Evolutionary conservation across 2,888 invertebrate species (phyloP), one percentile per base, ranked within the genome.

Genomic region (Chironomus riparius): DNA sequence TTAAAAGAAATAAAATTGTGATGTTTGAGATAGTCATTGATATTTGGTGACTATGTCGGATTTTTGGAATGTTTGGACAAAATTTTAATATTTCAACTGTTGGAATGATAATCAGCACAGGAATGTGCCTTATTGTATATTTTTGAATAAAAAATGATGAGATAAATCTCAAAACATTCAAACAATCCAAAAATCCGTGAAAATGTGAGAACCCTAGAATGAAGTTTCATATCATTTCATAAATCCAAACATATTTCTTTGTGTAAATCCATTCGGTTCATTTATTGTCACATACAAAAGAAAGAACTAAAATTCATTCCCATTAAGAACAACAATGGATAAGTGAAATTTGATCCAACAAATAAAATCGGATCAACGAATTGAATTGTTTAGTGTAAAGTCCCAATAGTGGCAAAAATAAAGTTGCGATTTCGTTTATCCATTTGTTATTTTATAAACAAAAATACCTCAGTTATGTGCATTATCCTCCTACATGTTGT

Each of bases 221-320:
- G 10, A 38, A 38, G 10, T 38, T 7, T 38, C 15, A 15, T 15
- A 56, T 56, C 56, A 56, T 18, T 15, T 56, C 56, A 56, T 56
- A 56, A 56, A 56, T 6, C 7, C 6, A 4, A 56, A 18, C 38
- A 38, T 38, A 38, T 62, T 6, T 15, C 13, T 68, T 21, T 28
- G 7, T 48, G 15, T 62, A 76, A 28, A 62, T 70, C 18, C 22
- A 22, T 56, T 76, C 12, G 2, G 15, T 48, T 47, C 28, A 69
- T 68, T 47, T 73, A 68, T 21, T n/a, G 10, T 72, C 48, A 47
- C 21, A 48, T 69, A 69, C n/a, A 50, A 50, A 56, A n/a, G 50
- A 56, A 56, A 56, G 1, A 56, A 38, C 3, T 3, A 18, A 28
- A 28, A 28, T 28, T 28, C 28, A 28, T 28, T 18, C 6, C 3